Evolutionary conservation across 2,888 invertebrate genomes (phyloP).

Genomic region (Serripes groenlandicus): DNA sequence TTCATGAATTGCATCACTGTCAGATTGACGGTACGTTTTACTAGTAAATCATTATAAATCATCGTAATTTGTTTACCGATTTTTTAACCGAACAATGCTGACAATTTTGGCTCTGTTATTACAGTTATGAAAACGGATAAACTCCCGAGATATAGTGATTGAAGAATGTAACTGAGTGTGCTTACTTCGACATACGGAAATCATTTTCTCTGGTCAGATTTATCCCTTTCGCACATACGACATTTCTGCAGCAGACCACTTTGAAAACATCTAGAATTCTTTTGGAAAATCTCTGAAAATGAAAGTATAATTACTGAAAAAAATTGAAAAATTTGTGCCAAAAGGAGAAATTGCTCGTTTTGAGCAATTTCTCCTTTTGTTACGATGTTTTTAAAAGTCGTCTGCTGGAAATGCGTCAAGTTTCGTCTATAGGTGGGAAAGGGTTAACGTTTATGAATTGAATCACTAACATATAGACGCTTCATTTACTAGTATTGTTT

Average conservation of each 20-base stretch:
- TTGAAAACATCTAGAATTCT: no score
- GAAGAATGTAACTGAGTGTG: not conserved
- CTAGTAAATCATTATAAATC: constrained; percentile 34
- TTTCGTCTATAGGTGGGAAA: no score
- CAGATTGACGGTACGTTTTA: constrained; percentile 28
- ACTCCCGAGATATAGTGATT: not conserved
- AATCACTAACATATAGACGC: no score
- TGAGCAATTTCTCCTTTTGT: not conserved
- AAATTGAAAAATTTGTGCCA: not conserved
- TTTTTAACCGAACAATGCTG: constrained; percentile 2
- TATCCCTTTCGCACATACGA: no score
- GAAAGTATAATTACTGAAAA: not conserved
- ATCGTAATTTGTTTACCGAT: constrained; percentile 21
- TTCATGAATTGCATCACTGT: constrained; percentile 50
- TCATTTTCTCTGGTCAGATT: not conserved
- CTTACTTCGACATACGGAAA: not conserved
- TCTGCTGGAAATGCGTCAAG: no score
- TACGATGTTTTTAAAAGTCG: not conserved
- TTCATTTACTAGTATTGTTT: no score
- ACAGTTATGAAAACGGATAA: not conserved
- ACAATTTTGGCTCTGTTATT: not conserved
- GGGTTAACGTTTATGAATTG: no score
- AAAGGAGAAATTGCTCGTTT: not conserved
- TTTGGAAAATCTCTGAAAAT: not conserved
- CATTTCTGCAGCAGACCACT: no score